phyloP scores from a whole-genome alignment of 2,113 vertebrate genomes.

The Chrysochloris asiatica region DNA sequence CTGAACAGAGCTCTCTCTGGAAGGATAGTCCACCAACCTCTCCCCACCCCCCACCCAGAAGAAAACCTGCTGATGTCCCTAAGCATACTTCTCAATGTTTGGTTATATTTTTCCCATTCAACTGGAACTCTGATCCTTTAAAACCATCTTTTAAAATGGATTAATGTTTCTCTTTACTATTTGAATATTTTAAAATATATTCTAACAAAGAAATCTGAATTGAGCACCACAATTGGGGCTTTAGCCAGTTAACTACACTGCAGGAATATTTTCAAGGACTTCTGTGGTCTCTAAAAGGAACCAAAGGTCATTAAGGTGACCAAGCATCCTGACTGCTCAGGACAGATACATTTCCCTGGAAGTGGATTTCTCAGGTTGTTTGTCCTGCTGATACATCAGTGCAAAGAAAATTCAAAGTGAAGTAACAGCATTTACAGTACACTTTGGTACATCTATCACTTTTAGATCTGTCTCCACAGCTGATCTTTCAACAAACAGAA shows the following conservation, averaged over 20 bases:
- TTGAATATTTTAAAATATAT: conserved; percentile 40
- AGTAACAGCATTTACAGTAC: not conserved
- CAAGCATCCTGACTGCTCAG: not conserved
- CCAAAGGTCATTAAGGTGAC: not conserved
- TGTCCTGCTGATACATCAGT: not conserved
- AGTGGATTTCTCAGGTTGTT: not conserved
- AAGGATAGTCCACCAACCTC: not conserved
- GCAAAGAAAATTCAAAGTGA: not conserved
- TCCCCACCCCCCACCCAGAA: too few relatives aligned
- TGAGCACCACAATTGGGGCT: not conserved
- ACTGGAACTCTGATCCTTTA: not conserved
- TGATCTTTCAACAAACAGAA: not conserved
- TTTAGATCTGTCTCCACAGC: not conserved
- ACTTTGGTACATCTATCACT: not conserved
- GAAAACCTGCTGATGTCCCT: not conserved
- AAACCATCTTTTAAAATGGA: not conserved
- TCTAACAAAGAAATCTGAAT: conserved; percentile 44
- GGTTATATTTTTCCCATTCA: not conserved
- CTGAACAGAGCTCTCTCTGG: not conserved
- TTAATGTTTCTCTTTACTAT: not conserved
- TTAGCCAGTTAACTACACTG: not conserved
- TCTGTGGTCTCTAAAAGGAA: not conserved
- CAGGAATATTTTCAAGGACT: not conserved
- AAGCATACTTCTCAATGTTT: not conserved
- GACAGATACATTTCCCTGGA: not conserved